Evolutionary conservation across 2,113 vertebrate species (phyloP).

Genomic region (Axis porcinus): DNA sequence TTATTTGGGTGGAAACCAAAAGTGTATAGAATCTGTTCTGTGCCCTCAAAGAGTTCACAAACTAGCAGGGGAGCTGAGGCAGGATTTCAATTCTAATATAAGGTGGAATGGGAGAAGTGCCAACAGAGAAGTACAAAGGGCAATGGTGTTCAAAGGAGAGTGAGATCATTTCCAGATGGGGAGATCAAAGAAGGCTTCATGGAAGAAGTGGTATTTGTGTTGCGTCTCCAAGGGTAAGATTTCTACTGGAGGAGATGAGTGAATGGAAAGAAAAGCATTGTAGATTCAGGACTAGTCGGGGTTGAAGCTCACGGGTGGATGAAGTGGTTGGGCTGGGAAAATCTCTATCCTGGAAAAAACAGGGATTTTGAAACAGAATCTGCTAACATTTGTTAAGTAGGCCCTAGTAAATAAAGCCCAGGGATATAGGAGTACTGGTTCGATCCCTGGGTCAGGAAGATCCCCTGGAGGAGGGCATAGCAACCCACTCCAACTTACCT

Average conservation of each 20-base stretch:
- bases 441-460: not conserved
- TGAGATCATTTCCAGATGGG: conserved; percentile 74
- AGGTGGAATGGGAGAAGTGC: conserved; percentile 67
- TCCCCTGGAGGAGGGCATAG: not conserved
- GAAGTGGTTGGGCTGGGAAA: not conserved
- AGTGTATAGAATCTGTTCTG: conserved; percentile 41
- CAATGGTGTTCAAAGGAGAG: conserved; percentile 68
- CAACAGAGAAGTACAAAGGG: conserved; percentile 71
- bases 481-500: not conserved
- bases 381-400: not conserved
- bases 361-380: not conserved
- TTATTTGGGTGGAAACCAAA: not conserved
- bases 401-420: not conserved
- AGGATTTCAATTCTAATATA: conserved; percentile 71
- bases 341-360: not conserved
- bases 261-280: conserved; percentile 40
- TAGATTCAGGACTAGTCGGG: not conserved
- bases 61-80: conserved; percentile 70
- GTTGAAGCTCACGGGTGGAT: not conserved
- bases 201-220: conserved; percentile 73
- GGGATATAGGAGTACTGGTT: not conserved
- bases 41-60: conserved; percentile 64
- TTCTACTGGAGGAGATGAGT: conserved; percentile 55
- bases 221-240: conserved; percentile 60
- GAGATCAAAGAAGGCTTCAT: conserved; percentile 76